Base-by-base conservation (phyloP, 2,113 vertebrate species). In the Saccopteryx leptura region DNA sequence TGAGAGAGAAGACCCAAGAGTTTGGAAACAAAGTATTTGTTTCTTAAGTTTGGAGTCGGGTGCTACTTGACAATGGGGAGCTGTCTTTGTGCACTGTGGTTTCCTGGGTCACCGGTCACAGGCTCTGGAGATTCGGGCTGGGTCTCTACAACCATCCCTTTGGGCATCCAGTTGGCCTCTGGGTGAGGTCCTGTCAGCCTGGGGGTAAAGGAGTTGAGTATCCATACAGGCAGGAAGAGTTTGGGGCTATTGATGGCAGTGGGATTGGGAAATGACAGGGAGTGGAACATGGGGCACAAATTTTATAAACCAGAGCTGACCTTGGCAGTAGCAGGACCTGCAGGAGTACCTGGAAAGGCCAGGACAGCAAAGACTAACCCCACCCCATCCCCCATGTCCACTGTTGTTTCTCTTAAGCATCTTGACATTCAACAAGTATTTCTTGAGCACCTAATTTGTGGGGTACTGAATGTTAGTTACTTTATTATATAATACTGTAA, bases 61-160 rank as follows among this genome's bases (percentile, higher is more conserved):
- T 78, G 33, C 24, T 88, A 18, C 52, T 56, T 58, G 52, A 46
- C 66, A 93, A 79, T 6, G 31, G 17, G 72, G 13, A 39, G 33
- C 7, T 81, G 8, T 10, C 2, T 81, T 81, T 56, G 6, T 28
- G 79, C 58, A 28, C 39, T 17, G 13, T 28, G 33, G 23, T 63
- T 39, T 61, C 3, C 61, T 63, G 23, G 33, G 79, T 33, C 8
- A 23, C 80, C 39, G 15, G 23, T 17, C 26, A 80, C 17, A 17
- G 0, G 14, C 8, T 0, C 11, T 31, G n/a, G 24, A 0, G 31
- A 52, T 39, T 33, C 21, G 14, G 68, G 65, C 15, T 39, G 31
- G 9, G 28, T 39, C 60, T 94, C 69, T 66, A 5, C 7, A n/a
- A 15, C 24, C 13, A 28, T 60, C 21, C 14, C 18, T 39, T 3